Evolutionary conservation across 2,113 vertebrate genomes (phyloP), one percentile per base, ranked within the genome.

Genomic region (Australoheros scitulus): DNA sequence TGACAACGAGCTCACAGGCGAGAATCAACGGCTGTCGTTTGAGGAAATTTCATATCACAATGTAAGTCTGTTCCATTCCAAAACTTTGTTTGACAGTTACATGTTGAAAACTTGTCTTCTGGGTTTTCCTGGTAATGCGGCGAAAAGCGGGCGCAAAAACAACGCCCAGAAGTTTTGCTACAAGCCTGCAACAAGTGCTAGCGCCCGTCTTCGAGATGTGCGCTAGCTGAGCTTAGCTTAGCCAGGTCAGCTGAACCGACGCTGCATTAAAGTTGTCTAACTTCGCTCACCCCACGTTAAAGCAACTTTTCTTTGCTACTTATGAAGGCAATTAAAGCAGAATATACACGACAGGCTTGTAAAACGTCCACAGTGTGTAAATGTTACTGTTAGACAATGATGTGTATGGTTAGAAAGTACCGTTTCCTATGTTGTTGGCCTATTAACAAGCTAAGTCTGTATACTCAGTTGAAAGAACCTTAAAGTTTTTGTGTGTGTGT

Each of bases 161-260:
- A 91, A 94, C 94, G 94, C 94, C 94, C 93, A 78, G 91, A 94
- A 91, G 74, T 92, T 72, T 94, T 91, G 72, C 58, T 72, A 20
- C 17, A 92, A 92, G 85, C 91, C 64, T 60, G 85, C 93, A 94
- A 94, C 93, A 94, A 95, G 94, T 94, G 92, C 81, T 93, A 86
- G 20, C 4, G 70, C 52, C 26, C 5, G 56, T 57, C 59, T 61
- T 65, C 14, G 5, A n/a, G 7, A 18, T 36, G 43, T 26, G 7
- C 38, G 47, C 13, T 52, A 47, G 77, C 34, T 43, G 26, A 26
- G 29, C 60, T 57, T 50, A 84, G 85, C 83, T 68, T 75, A 79
- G 70, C 64, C 79, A 32, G 10, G 52, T 17, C 43, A 86, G 24
- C 60, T n/a, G 20, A 20, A 34, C 57, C 81, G 47, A 15, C 1